Base-by-base conservation (phyloP, 2,797 vertebrate genomes). In the Carapus acus region DNA sequence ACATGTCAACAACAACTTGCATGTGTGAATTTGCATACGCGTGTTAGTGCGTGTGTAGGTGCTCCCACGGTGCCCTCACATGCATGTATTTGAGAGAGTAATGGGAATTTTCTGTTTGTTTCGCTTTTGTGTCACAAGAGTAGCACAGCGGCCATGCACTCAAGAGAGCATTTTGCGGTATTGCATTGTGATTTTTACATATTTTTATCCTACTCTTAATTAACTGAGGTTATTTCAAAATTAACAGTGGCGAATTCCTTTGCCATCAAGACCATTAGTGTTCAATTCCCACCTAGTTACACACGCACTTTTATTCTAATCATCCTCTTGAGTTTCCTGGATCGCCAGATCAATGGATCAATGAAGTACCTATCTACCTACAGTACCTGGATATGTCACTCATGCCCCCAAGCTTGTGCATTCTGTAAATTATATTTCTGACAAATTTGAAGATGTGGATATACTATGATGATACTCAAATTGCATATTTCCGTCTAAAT, bases 111-210 rank as follows among this genome's bases (percentile, higher is more conserved):
- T 38, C 39, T 60, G 7, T 1, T 6, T 16, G 17, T 31, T 13
- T 51, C 53, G 24, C 22, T 52, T 44, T 4, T 61, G 40, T 27
- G 48, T 53, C 40, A 49, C 11, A 49, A 22, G 7, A 21, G 65
- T 53, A 12, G 22, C 7, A 38, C 18, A 59, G 67, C 67, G 38
- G 21, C 50, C 59, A 62, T 17, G 40, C 45, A 56, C 21, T 43
- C 53, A 16, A 6, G 19, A 31, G 24, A 55, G 56, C 12, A 52
- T 40, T 64, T 57, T 63, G 50, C 51, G 53, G 52, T 44, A 48
- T 54, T 73, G 45, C 17, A 8, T 15, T 24, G 59, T 67, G 44
- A 75, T 71, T 74, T 65, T 67, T 71, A 71, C 17, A 8, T 65
- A 59, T 62, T 60, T 71, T 73, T 62, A 65, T 29, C 51, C 19